phyloP scores from a whole-genome alignment of 2,797 vertebrate genomes.

The Macropus fuliginosus region DNA sequence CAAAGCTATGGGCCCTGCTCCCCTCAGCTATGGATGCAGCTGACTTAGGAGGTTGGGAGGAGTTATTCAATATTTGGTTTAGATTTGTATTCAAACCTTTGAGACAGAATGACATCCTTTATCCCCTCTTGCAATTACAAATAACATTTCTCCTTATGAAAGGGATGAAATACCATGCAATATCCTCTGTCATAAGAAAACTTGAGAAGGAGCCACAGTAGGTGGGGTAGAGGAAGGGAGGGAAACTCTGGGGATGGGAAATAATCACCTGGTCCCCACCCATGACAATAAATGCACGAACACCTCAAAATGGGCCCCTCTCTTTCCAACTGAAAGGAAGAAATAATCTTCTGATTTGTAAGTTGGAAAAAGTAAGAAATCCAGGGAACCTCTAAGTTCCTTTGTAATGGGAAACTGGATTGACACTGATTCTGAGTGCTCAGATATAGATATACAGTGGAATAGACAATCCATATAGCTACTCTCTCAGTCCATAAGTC shows the following conservation, averaged over 20 bases:
- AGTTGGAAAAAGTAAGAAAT: neutral
- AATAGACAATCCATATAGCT: neutral
- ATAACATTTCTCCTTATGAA: neutral
- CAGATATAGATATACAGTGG: neutral
- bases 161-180: neutral
- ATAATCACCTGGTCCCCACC: neutral
- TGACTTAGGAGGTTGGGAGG: neutral
- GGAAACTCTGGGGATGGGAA: neutral
- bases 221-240: neutral
- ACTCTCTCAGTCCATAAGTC: neutral
- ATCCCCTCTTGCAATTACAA: neutral
- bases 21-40: slow-evolving; percentile 2
- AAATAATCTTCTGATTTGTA: neutral
- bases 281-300: neutral
- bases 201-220: neutral
- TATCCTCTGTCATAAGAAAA: neutral
- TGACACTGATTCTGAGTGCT: neutral
- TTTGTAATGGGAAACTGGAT: neutral
- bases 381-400: neutral
- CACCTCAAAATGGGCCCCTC: neutral
- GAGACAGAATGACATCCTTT: neutral
- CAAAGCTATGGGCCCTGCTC: slow-evolving; percentile 59
- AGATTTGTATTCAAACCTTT: neutral
- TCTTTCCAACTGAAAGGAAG: neutral
- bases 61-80: neutral